phyloP scores from a whole-genome alignment of 2,113 vertebrate species.

The Callithrix jacchus region DNA sequence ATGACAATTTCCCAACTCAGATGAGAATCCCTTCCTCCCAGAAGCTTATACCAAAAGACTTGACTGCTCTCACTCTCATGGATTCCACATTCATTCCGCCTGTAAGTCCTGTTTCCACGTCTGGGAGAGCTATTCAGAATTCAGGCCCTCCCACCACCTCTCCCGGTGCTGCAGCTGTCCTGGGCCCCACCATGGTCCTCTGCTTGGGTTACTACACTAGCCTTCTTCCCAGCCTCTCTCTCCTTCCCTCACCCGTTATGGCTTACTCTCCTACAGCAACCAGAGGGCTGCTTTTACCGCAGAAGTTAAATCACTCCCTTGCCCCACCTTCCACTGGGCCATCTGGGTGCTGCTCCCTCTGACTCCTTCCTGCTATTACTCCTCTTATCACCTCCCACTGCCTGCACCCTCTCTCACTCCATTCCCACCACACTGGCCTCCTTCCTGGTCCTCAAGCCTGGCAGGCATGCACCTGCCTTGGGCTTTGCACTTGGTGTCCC shows the following conservation, averaged over 20 bases:
- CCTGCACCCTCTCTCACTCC: neutral
- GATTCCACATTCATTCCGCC: neutral
- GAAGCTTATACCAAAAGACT: neutral
- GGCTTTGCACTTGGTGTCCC: accelerated
- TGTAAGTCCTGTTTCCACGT: neutral
- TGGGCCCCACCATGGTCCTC: neutral
- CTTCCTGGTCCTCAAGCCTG: neutral
- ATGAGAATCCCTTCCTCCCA: neutral
- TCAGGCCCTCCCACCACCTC: neutral
- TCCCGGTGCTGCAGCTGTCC: no score
- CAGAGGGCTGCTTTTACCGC: neutral
- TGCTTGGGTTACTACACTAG: neutral
- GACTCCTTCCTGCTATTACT: no score
- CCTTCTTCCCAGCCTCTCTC: accelerated
- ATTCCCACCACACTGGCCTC: neutral
- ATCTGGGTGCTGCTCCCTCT: neutral
- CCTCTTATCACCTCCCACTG: neutral
- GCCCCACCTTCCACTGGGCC: neutral
- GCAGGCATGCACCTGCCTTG: neutral
- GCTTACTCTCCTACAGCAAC: neutral
- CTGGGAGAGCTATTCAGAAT: neutral
- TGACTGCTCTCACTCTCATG: neutral
- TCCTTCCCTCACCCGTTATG: neutral
- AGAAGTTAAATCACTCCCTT: neutral
- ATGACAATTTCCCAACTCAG: neutral